phyloP scores from a whole-genome alignment of 2,113 vertebrate species.

The Calypte anna region DNA sequence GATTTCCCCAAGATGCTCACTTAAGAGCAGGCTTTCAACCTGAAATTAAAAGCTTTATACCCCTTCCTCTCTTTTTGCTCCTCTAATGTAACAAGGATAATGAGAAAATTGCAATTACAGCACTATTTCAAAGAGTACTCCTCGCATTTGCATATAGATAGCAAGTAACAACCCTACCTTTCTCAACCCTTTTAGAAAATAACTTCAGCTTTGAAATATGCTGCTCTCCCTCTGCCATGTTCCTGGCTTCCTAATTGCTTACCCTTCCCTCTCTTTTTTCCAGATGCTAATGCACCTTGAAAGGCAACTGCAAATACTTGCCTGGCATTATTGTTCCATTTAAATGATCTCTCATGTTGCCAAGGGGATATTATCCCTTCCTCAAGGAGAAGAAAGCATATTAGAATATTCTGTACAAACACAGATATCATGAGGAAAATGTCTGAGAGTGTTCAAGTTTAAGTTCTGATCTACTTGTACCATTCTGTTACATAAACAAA shows the following conservation, averaged over 20 bases:
- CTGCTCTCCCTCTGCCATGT: neutral
- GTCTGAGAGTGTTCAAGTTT: neutral
- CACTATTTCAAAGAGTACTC: neutral
- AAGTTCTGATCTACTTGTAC: neutral
- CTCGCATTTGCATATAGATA: conserved; percentile 2
- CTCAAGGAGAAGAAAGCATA: neutral
- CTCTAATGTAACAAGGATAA: neutral
- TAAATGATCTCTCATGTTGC: neutral
- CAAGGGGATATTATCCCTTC: neutral
- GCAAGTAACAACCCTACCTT: neutral
- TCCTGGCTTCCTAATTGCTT: neutral
- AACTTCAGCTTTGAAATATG: neutral
- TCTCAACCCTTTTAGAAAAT: neutral
- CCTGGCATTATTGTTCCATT: neutral
- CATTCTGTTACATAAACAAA: neutral
- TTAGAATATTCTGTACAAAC: neutral
- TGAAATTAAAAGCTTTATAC: neutral
- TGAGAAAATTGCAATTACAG: neutral
- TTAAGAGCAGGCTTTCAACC: neutral
- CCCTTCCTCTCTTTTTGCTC: neutral
- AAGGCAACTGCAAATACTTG: neutral
- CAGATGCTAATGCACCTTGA: neutral
- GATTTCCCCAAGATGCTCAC: neutral
- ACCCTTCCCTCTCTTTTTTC: neutral
- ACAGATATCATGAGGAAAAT: neutral